Percentiles rank a stretch among this genome's conserved stretches.
These are phyloP conservation scores for Amblyraja radiata DNA, from an alignment of 2,797 vertebrate genomes.

Conservation along the genomic window DNA sequence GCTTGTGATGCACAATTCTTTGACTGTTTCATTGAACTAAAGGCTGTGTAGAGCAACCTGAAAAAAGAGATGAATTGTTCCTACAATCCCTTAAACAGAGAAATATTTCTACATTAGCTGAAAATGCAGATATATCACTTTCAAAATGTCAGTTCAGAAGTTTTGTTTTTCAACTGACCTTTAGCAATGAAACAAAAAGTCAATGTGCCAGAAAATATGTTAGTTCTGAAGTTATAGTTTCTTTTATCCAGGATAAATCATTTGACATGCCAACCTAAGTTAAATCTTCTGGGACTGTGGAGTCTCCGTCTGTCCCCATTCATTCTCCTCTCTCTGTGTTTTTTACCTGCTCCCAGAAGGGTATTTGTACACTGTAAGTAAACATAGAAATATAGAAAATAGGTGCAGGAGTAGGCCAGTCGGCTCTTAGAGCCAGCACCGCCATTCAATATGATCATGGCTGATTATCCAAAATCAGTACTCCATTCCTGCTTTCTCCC, in stretches of 20 bases:
- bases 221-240: not conserved
- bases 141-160: constrained; percentile 41
- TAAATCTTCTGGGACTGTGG: not conserved
- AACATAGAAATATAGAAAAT: too few species aligned
- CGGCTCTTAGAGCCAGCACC: too few species aligned
- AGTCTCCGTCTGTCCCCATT: not conserved
- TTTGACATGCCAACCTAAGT: not conserved
- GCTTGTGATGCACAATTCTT: constrained; percentile 42
- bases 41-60: constrained; percentile 24
- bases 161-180: constrained; percentile 9
- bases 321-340: not conserved
- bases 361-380: not conserved
- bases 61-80: constrained; percentile 44
- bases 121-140: constrained; percentile 41
- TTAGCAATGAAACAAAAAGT: constrained; percentile 39
- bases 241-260: not conserved
- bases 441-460: too few species aligned
- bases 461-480: too few species aligned
- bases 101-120: constrained; percentile 40
- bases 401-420: too few species aligned
- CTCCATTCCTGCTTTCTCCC: too few species aligned
- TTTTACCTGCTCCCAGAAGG: not conserved
- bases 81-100: constrained; percentile 43
- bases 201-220: constrained; percentile 4
- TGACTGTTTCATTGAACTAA: constrained; percentile 40